Conservation (phyloP, 2,888 invertebrate genomes). For the Hydropsyche betteni region DNA sequence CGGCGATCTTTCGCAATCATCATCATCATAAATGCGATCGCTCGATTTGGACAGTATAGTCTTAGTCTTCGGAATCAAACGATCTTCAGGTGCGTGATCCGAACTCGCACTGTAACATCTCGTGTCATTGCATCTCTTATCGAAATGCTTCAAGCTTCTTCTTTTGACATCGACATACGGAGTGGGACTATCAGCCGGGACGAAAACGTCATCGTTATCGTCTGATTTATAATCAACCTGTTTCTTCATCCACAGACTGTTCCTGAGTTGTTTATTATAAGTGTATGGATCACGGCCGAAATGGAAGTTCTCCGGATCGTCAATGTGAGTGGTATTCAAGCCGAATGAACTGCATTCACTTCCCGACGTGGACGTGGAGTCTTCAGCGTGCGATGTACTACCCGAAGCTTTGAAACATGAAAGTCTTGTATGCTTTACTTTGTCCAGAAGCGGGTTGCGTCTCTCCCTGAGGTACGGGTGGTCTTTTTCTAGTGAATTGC, state of each 20-base stretch:
- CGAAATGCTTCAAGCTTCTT: conserved; percentile 61
- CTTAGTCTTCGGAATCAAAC: conserved; percentile 60
- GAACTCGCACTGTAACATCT: conserved; percentile 66
- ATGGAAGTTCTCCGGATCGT: conserved; percentile 60
- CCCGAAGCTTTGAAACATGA: conserved; percentile 73
- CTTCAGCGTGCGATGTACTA: conserved; percentile 63
- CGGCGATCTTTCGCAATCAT: conserved; percentile 52
- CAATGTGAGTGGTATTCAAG: conserved; percentile 56
- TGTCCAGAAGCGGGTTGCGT: conserved; percentile 74
- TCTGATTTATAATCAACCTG: conserved; percentile 52
- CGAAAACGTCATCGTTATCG: conserved; percentile 62
- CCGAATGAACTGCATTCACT: conserved; percentile 67
- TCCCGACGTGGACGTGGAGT: conserved; percentile 65
- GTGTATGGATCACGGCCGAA: conserved; percentile 59
- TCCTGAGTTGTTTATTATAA: conserved; percentile 63
- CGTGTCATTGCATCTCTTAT: conserved; percentile 58
- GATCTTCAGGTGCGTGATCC: conserved; percentile 57
- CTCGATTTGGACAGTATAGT: conserved; percentile 65
- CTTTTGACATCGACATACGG: conserved; percentile 36
- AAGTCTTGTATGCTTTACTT: conserved; percentile 75
- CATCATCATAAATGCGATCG: conserved; percentile 66
- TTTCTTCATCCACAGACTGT: conserved; percentile 64
- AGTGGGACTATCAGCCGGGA: conserved; percentile 43
- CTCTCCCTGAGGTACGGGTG: conserved; percentile 68
- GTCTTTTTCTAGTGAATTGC: conserved; percentile 67